Evolutionary conservation across 2,888 invertebrate genomes (phyloP), one percentile per base, ranked within the genome.

Genomic region (Petrophora chlorosata): DNA sequence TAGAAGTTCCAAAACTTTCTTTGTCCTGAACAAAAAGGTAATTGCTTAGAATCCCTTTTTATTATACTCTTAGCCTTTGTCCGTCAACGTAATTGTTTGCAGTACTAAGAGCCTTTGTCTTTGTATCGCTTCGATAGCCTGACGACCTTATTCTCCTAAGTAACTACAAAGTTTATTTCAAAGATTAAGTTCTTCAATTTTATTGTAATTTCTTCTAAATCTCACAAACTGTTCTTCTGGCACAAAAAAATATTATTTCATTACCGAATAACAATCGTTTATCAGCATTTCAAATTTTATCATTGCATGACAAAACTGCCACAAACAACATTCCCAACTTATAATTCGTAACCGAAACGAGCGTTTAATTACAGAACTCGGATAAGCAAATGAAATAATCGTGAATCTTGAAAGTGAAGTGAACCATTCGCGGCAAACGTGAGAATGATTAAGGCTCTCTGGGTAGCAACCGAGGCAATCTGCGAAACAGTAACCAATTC

Each of bases 401-500:
- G 43, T 32, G 34, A 45, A 35, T 25, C 46, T 52, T 54, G 61
- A 59, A 56, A 61, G 59, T 56, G 53, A 56, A 46, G 50, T 45
- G 50, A 50, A 46, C 36, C 48, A 48, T 32, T 47, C 29, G 30
- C 44, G 28, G 49, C 34, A 32, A 58, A 52, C 52, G 50, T 52
- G 59, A 50, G 48, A 54, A 53, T 49, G 50, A 53, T 56, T 58
- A 51, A 22, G 29, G 34, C 46, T 26, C 26, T 35, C 13, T 38
- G 35, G 45, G 22, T 65, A 63, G 60, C 62, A 61, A 66, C 63
- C 48, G 40, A 62, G 56, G 55, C 59, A 62, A 65, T 70, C 63
- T 60, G 49, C 55, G 64, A 56, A 68, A 63, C 67, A 60, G 66
- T 67, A 65, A 68, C 65, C 61, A 63, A 67, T 67, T 70, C 65